A percentile compares a stretch with the other conserved stretches of the same genome.
Conservation (phyloP, 2,113 vertebrate genomes). For the Petromus typicus region DNA sequence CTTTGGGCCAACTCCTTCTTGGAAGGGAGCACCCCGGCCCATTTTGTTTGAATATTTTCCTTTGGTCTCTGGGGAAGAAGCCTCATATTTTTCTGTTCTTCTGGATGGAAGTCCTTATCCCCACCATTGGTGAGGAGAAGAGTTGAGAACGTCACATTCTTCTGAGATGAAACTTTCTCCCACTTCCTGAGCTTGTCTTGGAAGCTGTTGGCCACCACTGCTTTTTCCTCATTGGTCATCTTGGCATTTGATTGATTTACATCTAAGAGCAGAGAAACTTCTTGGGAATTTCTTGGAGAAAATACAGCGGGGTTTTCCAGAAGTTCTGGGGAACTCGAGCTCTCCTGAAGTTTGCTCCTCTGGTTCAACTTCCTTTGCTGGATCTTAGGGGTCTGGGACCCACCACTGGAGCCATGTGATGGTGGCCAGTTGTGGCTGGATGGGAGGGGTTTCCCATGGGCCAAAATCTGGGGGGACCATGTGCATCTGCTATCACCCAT, state of each 20-base stretch:
- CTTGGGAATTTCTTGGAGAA: neutral
- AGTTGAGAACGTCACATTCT: neutral
- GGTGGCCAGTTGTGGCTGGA: neutral
- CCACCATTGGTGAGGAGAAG: neutral
- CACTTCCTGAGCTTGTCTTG: conserved; percentile 79
- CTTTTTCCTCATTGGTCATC: neutral
- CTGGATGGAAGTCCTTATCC: neutral
- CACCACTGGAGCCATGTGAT: neutral
- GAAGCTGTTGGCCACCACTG: conserved; percentile 41
- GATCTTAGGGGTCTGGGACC: neutral
- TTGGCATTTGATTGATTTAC: neutral
- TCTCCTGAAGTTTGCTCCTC: neutral
- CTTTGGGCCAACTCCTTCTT: neutral
- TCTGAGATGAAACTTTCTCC: conserved; percentile 79
- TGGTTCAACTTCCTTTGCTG: neutral
- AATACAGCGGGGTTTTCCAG: neutral
- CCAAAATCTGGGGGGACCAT: neutral
- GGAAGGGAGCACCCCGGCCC: neutral
- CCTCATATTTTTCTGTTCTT: fast-evolving
- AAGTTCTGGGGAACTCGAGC: neutral
- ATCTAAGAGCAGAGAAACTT: neutral
- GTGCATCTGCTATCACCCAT: neutral
- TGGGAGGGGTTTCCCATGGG: neutral
- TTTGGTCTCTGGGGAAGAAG: neutral
- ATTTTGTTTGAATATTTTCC: neutral